These are phyloP conservation scores for Xyrauchen texanus DNA, from an alignment of 2,113 vertebrate genomes.

Conservation along the genomic window DNA sequence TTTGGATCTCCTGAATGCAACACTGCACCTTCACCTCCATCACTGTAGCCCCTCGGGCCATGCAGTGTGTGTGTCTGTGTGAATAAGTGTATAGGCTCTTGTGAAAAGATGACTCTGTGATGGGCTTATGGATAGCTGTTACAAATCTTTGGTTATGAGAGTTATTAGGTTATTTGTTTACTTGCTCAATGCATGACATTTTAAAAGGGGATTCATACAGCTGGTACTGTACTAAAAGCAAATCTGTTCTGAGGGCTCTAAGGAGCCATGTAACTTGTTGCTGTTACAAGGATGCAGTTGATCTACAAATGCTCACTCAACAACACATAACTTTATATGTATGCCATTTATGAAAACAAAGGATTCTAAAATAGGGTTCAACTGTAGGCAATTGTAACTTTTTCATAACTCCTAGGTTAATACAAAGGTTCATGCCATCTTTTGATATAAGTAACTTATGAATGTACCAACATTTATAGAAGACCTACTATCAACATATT, in stretches of 20 bases:
- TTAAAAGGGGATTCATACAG: slow-evolving; percentile 26
- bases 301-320: not conserved
- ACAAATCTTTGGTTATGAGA: slow-evolving; percentile 48
- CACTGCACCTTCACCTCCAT: slow-evolving; percentile 30
- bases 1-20: slow-evolving; percentile 36
- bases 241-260: slow-evolving; percentile 25
- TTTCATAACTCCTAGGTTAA: no score
- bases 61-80: not conserved
- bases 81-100: no score
- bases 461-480: no score
- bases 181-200: slow-evolving; percentile 42
- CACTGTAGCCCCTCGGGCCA: slow-evolving; percentile 13
- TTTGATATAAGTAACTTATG: no score
- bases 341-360: not conserved
- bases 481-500: no score
- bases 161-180: slow-evolving; percentile 48
- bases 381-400: no score
- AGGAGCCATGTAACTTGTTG: not conserved
- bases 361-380: not conserved
- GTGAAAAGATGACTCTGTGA: not conserved
- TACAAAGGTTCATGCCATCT: no score
- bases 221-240: slow-evolving; percentile 16
- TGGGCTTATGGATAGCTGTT: slow-evolving; percentile 35
- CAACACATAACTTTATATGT: not conserved
- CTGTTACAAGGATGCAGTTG: not conserved